These are phyloP conservation scores for Anolis carolinensis DNA, from an alignment of 2,113 vertebrate genomes.

Conservation along the genomic window DNA sequence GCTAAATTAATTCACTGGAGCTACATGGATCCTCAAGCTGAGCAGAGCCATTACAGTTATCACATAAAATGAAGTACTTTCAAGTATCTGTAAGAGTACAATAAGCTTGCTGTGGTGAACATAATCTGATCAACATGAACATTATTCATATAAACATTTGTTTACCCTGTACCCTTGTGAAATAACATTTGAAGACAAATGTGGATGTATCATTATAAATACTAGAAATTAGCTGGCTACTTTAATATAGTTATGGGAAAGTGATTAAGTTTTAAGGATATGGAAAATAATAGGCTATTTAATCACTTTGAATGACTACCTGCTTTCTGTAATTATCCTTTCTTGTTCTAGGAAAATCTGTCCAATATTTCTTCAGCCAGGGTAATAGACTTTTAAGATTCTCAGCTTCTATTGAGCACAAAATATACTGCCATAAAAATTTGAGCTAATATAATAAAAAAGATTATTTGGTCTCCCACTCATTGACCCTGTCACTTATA, in stretches of 20 bases:
- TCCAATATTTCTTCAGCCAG: neutral
- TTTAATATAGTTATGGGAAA: neutral
- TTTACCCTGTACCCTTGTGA: neutral
- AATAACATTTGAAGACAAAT: neutral
- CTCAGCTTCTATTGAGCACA: neutral
- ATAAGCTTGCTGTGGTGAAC: neutral
- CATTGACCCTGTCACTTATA: neutral
- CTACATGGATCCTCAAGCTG: neutral
- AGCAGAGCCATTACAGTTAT: neutral
- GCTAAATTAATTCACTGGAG: neutral
- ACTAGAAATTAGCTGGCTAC: neutral
- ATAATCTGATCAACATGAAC: neutral
- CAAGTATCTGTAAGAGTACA: neutral
- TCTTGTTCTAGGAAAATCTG: neutral
- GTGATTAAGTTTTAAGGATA: neutral
- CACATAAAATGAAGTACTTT: neutral
- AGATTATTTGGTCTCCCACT: neutral
- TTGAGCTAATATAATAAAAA: constrained; percentile 7
- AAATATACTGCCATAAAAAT: neutral
- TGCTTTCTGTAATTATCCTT: neutral
- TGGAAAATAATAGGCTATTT: neutral
- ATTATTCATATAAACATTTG: neutral
- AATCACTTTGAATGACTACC: too few species aligned
- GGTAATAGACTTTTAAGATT: neutral
- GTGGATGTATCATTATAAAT: too few species aligned